Conservation (phyloP, 2,797 vertebrate genomes). For the Poeciliopsis infans region DNA sequence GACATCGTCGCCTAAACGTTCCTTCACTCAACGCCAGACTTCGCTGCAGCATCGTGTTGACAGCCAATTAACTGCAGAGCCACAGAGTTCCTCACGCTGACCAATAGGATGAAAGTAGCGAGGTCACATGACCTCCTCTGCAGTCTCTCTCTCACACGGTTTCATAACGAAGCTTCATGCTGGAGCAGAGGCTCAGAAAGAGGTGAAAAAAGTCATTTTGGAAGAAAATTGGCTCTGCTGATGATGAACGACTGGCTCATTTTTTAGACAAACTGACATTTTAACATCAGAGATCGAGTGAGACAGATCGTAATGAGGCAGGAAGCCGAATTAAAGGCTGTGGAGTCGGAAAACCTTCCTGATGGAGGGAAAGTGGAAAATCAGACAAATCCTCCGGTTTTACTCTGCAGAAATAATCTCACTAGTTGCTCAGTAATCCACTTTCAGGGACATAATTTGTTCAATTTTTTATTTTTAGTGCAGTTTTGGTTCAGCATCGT, state of each 20-base stretch:
- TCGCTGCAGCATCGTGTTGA: neutral
- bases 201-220: neutral
- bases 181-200: neutral
- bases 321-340: neutral
- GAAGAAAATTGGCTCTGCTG: constrained; percentile 8
- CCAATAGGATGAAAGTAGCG: constrained; percentile 6
- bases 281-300: neutral
- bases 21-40: neutral
- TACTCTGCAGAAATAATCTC: neutral
- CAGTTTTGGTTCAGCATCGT: neutral
- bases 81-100: neutral
- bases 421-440: neutral
- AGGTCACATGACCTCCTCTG: neutral
- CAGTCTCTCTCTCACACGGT: neutral
- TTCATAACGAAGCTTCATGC: neutral
- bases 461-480: neutral
- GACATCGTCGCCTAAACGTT: constrained; percentile 1
- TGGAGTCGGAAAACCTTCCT: neutral
- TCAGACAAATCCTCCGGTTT: neutral
- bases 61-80: constrained; percentile 13
- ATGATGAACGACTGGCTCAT: neutral
- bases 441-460: neutral
- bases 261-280: neutral
- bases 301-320: neutral
- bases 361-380: neutral